These are phyloP conservation scores for Agrochola lota DNA, from an alignment of 2,888 invertebrate genomes.

Conservation along the genomic window DNA sequence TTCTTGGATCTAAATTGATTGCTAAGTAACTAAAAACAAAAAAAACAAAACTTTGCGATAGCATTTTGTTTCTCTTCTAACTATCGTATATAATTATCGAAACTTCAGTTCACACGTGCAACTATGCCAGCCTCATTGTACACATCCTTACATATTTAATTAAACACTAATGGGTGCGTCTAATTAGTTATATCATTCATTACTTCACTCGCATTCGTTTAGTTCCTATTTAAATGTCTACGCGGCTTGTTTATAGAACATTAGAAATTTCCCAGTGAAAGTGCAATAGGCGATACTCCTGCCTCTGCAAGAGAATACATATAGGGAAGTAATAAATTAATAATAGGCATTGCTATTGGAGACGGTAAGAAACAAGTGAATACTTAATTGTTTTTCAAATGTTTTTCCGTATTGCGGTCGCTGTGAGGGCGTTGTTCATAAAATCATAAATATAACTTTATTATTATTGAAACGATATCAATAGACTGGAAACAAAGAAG, in stretches of 20 bases:
- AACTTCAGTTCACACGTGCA: not conserved
- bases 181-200: conserved; percentile 56
- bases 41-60: too few species aligned
- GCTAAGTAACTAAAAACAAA: too few species aligned
- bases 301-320: conserved; percentile 56
- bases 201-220: conserved; percentile 52
- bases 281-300: conserved; percentile 50
- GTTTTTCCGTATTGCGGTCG: conserved; percentile 45
- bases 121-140: not conserved
- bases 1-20: too few species aligned
- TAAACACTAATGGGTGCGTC: conserved; percentile 13
- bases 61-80: too few species aligned
- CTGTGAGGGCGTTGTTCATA: not conserved
- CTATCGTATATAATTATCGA: not conserved
- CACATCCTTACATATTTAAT: conserved; percentile 31
- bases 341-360: conserved; percentile 50
- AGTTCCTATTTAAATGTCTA: conserved; percentile 58
- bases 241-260: conserved; percentile 62
- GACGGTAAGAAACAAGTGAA: conserved; percentile 40
- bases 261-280: conserved; percentile 67
- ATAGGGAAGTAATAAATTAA: conserved; percentile 64
- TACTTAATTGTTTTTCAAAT: conserved; percentile 43
- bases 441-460: conserved; percentile 1
- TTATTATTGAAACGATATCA: not conserved
- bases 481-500: not conserved